Evolutionary conservation across 2,888 invertebrate species (phyloP), one percentile per base, ranked within the genome.

Genomic region (Adelphocoris suturalis): DNA sequence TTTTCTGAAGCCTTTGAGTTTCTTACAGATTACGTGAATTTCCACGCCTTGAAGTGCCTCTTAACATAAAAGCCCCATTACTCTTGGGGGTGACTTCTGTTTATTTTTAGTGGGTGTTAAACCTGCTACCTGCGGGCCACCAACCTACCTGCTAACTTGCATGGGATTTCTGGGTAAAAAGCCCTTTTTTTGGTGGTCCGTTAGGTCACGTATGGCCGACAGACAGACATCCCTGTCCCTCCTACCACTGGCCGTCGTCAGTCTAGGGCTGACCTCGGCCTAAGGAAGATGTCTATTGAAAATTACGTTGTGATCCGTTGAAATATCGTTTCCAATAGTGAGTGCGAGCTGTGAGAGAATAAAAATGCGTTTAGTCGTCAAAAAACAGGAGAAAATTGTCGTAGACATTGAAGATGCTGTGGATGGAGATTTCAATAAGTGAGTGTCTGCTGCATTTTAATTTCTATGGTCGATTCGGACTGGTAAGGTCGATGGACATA

Each of bases 81-180:
- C 16, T 52, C 52, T 52, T 16, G 16, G 23, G 37, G 23, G 68
- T 23, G 68, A 68, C 9, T 68, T 68, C 68, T 68, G 68, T 68
- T 68, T 68, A 68, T 68, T 68, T 68, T 68, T 68, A 68, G 68
- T 23, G 23, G 68, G 68, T 68, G 68, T 68, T 68, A 68, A 68
- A 68, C 68, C 68, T 23, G 68, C 68, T 68, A 68, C 68, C 68
- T 68, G 68, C 3, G 23, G 12, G 68, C 68, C 68, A 68, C 68
- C 27, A 11, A 16, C 7, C 14, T 52, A 52, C 52, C 52, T 52
- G 52, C 37, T 37, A 37, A 52, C 2, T n/a, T 16, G 14, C 52
- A 11, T 52, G 52, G 52, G 52, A 27, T 19, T 68, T 68, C 68
- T 27, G 27, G 13, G 68, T 68, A 68, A 68, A 37, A 23, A 68